These are phyloP conservation scores for Pristionchus maxplancki DNA, from an alignment of 2,888 invertebrate species.

Conservation along the genomic window DNA sequence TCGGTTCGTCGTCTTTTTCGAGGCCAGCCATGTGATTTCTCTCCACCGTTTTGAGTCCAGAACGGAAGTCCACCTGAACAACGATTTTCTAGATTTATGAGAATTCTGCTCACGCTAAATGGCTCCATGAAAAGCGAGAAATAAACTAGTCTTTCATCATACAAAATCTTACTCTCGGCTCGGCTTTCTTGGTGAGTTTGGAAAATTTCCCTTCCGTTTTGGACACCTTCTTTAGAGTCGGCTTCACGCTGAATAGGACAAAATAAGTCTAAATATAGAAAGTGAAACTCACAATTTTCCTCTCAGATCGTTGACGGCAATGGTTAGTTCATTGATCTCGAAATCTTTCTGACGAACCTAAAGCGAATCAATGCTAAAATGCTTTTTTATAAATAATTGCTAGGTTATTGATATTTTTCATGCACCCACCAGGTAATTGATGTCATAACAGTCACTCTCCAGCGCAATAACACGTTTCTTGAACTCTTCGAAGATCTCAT, in stretches of 20 bases:
- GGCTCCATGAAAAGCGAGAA: not conserved
- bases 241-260: slow-evolving; percentile 77
- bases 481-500: slow-evolving; percentile 67
- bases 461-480: slow-evolving; percentile 82
- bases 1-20: slow-evolving; percentile 64
- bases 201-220: slow-evolving; percentile 94
- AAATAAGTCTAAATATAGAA: not conserved
- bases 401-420: not conserved
- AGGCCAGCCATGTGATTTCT: slow-evolving; percentile 69
- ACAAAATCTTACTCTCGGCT: slow-evolving; percentile 54
- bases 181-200: slow-evolving; percentile 74
- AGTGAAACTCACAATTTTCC: slow-evolving; percentile 90
- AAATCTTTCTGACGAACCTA: slow-evolving; percentile 91
- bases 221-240: slow-evolving; percentile 94
- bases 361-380: not conserved
- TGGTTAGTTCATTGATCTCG: slow-evolving; percentile 99
- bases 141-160: not conserved
- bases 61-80: slow-evolving; percentile 70
- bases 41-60: slow-evolving; percentile 75
- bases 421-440: slow-evolving; percentile 91
- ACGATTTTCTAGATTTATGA: not conserved
- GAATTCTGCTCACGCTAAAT: not conserved
- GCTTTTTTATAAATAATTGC: not conserved
- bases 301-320: slow-evolving; percentile 99
- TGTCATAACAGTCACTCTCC: slow-evolving; percentile 89